Evolutionary conservation across 2,797 vertebrate species (phyloP), one percentile per base, ranked within the genome.

Genomic region (Danio choprae): DNA sequence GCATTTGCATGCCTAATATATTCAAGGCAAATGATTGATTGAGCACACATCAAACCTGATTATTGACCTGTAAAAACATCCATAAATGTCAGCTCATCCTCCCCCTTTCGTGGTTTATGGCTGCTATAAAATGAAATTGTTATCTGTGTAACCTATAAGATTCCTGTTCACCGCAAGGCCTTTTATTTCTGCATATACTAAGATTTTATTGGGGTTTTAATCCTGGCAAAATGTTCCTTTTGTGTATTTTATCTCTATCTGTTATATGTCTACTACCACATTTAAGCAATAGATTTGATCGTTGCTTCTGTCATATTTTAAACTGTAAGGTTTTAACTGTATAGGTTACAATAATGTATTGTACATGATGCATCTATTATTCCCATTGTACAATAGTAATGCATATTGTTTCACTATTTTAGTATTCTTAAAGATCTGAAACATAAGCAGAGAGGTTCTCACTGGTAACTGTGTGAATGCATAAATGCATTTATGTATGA

Each of bases 1-100:
- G 11, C n/a, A 70, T 72, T 58, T 44, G 53, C 40, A 72, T 58
- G 53, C 56, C 40, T 72, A 44, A 72, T 72, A 43, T 72, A 55
- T 53, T 55, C 36, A 20, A 70, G 11, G 50, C n/a, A 70, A 70
- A 40, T 70, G 50, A 55, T 70, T 70, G 50, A 55, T 55, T 70
- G 50, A 70, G 11, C 50, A 15, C 0, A 2, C 50, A 53, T 70
- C 67, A 69, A 69, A 70, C 29, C 48, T 70, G 48, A 70, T 70
- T 53, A 70, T 53, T 70, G 67, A 53, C 48, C 67, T 70, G 36
- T 53, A 40, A 53, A 69, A 70, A 53, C 16, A 69, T 18, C 29
- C 48, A 53, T 69, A 53, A 53, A 69, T 69, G 48, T 53, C 67
- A 69, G 67, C 48, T 53, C 48, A 53, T 40, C 67, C 8, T 53